Evolutionary conservation across 2,113 vertebrate genomes (phyloP).

Genomic region (Siniperca knerii): DNA sequence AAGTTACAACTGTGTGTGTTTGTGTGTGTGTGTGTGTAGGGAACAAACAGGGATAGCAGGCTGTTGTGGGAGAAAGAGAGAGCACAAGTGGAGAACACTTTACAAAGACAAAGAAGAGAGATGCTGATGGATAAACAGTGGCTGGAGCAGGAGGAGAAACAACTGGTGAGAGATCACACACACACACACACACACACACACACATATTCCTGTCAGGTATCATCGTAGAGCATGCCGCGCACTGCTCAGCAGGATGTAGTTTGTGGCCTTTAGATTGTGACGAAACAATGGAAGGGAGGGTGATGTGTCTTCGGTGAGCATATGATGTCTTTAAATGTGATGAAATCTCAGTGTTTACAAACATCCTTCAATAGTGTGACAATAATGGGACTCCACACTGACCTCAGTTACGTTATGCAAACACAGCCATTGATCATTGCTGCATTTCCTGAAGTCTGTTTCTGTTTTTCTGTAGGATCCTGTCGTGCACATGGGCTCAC

Average conservation of each 20-base stretch:
- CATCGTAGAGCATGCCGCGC: no score
- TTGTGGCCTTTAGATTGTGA: background rate
- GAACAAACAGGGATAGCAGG: conserved; percentile 82
- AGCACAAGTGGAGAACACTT: conserved; percentile 83
- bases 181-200: conserved; percentile 6
- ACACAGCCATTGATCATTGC: background rate
- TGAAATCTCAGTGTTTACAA: background rate
- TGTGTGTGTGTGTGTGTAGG: conserved; percentile 67
- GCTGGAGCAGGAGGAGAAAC: conserved; percentile 91
- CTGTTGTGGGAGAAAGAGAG: conserved; percentile 88
- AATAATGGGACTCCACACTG: background rate
- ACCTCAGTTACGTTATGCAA: background rate
- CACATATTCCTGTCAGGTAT: background rate
- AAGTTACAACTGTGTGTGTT: background rate
- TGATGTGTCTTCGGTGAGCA: background rate
- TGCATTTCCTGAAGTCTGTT: background rate
- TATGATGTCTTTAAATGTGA: background rate
- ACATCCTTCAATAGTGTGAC: background rate
- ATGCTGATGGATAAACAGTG: conserved; percentile 92
- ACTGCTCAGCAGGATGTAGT: background rate
- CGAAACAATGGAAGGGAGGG: background rate
- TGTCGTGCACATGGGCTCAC: conserved; percentile 78
- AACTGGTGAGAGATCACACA: conserved; percentile 82
- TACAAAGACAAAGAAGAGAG: conserved; percentile 89
- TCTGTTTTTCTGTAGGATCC: conserved; percentile 83